A percentile compares a stretch with the other conserved stretches of the same genome.
phyloP scores from a whole-genome alignment of 2,113 vertebrate genomes.

The Monopterus albus region DNA sequence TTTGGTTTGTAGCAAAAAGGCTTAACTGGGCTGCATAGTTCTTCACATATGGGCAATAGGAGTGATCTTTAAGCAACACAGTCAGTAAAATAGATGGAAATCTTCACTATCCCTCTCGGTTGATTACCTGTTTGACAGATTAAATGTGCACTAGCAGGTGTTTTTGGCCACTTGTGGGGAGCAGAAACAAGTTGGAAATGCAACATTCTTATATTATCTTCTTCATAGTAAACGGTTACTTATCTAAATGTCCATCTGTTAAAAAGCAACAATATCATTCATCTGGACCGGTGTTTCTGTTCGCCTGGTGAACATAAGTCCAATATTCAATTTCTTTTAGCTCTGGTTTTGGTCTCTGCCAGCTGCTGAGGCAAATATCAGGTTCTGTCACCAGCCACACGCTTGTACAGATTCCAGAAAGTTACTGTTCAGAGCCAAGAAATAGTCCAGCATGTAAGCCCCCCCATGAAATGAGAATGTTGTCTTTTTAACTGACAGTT shows the following conservation, averaged over 20 bases:
- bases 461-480: too few relatives aligned
- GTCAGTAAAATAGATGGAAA: background rate
- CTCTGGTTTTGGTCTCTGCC: background rate
- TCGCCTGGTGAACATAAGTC: background rate
- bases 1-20: background rate
- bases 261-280: background rate
- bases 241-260: background rate
- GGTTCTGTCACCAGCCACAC: too few relatives aligned
- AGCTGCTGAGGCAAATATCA: background rate
- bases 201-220: background rate
- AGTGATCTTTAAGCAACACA: background rate
- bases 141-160: background rate
- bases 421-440: too few relatives aligned
- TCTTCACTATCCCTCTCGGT: background rate
- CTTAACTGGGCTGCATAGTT: background rate
- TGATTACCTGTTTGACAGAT: background rate
- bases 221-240: background rate
- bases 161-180: background rate
- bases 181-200: background rate
- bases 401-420: too few relatives aligned
- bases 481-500: too few relatives aligned
- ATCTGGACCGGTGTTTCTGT: background rate
- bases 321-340: background rate
- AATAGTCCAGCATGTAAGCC: too few relatives aligned
- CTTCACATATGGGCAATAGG: constrained; percentile 20